These are phyloP conservation scores for Hippocampus kuda DNA, from an alignment of 2,797 vertebrate genomes.

Conservation along the genomic window DNA sequence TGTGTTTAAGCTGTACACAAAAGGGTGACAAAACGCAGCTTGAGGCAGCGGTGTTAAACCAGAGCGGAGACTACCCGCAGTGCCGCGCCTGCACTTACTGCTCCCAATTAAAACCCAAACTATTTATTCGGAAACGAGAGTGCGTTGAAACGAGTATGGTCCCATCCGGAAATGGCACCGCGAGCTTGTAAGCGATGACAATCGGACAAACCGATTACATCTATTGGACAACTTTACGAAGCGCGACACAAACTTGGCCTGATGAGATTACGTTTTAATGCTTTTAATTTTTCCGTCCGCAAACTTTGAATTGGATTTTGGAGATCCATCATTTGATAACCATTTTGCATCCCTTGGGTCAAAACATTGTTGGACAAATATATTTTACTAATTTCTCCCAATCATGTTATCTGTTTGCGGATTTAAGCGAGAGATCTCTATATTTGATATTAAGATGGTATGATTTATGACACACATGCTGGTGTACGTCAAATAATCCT, in stretches of 20 bases:
- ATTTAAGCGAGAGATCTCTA: not conserved
- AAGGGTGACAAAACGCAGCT: not conserved
- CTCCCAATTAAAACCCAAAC: slow-evolving; percentile 4
- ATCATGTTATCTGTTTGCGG: not conserved
- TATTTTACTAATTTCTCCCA: not conserved
- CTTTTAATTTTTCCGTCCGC: slow-evolving; percentile 30
- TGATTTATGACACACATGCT: no score
- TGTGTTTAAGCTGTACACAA: not conserved
- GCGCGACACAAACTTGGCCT: slow-evolving; percentile 18
- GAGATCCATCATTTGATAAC: slow-evolving; percentile 28
- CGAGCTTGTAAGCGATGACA: not conserved
- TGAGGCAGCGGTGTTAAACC: not conserved
- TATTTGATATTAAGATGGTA: no score
- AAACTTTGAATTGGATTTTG: slow-evolving; percentile 34
- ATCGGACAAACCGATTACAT: slow-evolving; percentile 36
- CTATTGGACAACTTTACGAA: slow-evolving; percentile 33
- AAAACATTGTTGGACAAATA: slow-evolving; percentile 2
- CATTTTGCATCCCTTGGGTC: slow-evolving; percentile 13
- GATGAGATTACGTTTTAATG: slow-evolving; percentile 37
- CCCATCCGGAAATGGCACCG: not conserved
- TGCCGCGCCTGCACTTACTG: not conserved
- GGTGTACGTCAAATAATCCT: no score
- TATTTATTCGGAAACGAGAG: not conserved
- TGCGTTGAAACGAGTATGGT: not conserved
- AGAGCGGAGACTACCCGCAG: not conserved